Evolutionary conservation across 2,797 vertebrate species (phyloP).

Genomic region (Fistularia commersonii): DNA sequence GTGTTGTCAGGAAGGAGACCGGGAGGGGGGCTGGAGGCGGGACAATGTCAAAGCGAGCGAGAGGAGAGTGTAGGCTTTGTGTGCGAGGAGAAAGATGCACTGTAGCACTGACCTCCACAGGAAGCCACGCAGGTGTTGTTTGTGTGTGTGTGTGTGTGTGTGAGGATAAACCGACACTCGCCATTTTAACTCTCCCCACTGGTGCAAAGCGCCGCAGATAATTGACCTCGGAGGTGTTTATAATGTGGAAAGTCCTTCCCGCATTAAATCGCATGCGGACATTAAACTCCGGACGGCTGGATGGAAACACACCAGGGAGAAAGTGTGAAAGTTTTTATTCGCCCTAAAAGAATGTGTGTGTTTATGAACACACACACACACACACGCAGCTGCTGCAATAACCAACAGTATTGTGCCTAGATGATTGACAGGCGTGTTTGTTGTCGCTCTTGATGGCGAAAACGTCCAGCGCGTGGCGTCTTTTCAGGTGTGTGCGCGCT

Average conservation of each 20-base stretch:
- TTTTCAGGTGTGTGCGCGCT: conserved; percentile 16
- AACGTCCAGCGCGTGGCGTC: neutral
- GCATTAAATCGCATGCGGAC: conserved; percentile 31
- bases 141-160: conserved; percentile 13
- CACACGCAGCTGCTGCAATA: conserved; percentile 16
- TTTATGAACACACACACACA: conserved; percentile 10
- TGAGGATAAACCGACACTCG: conserved; percentile 28
- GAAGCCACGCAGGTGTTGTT: conserved; percentile 39
- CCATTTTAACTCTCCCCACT: conserved; percentile 9
- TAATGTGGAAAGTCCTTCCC: conserved; percentile 46
- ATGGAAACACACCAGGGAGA: conserved; percentile 10
- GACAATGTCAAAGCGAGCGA: too few relatives aligned
- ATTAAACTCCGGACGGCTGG: conserved; percentile 25
- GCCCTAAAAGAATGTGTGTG: conserved; percentile 6
- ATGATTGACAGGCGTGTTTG: conserved; percentile 36
- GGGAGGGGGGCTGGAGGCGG: too few relatives aligned
- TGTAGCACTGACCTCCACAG: too few relatives aligned
- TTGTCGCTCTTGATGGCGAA: conserved; percentile 7
- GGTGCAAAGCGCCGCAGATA: conserved; percentile 23
- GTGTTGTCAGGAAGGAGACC: too few relatives aligned
- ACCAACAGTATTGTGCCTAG: conserved; percentile 2
- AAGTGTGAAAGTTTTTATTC: conserved; percentile 32
- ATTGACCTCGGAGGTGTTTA: conserved; percentile 42
- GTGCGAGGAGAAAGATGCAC: too few relatives aligned
- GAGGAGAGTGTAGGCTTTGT: too few relatives aligned